These are phyloP conservation scores for Drosophila stalkeri DNA, from an alignment of 2,888 invertebrate genomes.

Conservation along the genomic window DNA sequence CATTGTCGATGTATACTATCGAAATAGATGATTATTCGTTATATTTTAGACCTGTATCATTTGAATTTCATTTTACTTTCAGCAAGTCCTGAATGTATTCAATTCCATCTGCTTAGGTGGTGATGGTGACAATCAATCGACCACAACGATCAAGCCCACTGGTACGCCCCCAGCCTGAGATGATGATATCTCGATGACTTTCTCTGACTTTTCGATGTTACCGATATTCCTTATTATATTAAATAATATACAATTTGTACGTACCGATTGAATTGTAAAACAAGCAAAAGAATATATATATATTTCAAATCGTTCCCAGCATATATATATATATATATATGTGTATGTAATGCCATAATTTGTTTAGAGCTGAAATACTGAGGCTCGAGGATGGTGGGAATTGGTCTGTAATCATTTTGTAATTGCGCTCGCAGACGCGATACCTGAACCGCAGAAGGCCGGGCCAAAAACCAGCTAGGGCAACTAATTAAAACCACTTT, in stretches of 20 bases:
- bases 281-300: conserved; percentile 17
- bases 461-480: conserved; percentile 49
- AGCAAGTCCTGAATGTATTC: neutral
- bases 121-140: fast-evolving
- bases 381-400: neutral
- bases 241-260: neutral
- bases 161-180: neutral
- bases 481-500: conserved; percentile 80
- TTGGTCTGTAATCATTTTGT: conserved; percentile 35
- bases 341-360: neutral
- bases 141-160: neutral
- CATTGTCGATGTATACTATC: neutral
- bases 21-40: neutral
- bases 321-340: too few relatives aligned
- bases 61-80: neutral
- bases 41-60: neutral
- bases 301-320: conserved; percentile 3
- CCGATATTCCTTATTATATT: neutral
- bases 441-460: conserved; percentile 39
- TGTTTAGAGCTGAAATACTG: neutral
- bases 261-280: conserved; percentile 2
- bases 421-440: conserved; percentile 25
- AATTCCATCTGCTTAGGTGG: fast-evolving
- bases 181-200: neutral
- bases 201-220: neutral